Evolutionary conservation across 1,140 invertebrate species (phyloP).

Genomic region (Aphelinus atriplicis): DNA sequence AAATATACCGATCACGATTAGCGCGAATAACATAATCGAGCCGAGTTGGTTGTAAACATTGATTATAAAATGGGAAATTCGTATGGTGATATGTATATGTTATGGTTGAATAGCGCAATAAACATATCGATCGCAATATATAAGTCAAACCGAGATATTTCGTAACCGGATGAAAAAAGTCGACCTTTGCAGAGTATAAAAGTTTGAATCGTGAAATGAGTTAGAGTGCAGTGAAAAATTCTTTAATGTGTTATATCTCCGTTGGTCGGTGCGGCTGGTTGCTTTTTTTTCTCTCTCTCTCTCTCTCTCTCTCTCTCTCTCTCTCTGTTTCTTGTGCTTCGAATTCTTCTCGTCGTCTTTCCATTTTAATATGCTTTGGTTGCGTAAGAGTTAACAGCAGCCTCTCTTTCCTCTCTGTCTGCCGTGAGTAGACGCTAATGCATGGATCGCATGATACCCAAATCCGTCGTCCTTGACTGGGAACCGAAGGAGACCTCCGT

Average conservation of each 20-base stretch:
- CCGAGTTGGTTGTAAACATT: no score
- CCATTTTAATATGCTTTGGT: constrained; percentile 2
- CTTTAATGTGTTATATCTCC: background rate
- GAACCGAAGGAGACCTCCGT: constrained; percentile 9
- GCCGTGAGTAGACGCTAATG: constrained; percentile 46
- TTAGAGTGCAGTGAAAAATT: background rate
- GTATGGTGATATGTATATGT: no score
- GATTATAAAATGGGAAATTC: no score
- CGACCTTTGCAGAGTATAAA: no score
- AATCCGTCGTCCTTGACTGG: constrained; percentile 42
- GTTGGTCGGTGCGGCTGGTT: no score
- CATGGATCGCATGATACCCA: constrained; percentile 55
- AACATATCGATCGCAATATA: no score
- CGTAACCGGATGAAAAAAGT: no score
- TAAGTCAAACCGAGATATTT: no score
- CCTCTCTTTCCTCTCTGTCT: background rate
- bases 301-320: background rate
- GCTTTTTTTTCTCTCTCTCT: background rate
- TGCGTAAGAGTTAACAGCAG: constrained; percentile 6
- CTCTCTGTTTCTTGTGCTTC: background rate
- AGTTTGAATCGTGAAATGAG: background rate
- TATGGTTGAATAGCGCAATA: no score
- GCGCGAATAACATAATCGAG: no score
- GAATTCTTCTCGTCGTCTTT: background rate
- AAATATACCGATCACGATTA: no score